Conservation (phyloP, 2,888 invertebrate genomes). For the Mystacides longicornis region DNA sequence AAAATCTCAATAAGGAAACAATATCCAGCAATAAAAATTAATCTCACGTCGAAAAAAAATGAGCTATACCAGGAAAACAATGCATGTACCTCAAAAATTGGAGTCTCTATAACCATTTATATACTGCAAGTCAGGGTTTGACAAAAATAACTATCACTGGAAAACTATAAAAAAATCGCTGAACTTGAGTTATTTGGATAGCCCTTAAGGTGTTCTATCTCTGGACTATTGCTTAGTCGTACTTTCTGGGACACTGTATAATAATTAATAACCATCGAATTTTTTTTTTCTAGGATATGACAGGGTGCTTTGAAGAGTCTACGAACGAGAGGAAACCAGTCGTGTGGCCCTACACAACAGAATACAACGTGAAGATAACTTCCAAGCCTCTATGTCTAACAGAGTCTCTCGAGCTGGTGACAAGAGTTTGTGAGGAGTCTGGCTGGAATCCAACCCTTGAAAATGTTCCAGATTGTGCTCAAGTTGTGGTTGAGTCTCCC, state of each 20-base stretch:
- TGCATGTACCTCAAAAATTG: no score
- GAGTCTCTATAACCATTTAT: no score
- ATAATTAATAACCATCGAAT: neutral
- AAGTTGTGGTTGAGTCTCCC: slow-evolving; percentile 32
- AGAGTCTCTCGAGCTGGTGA: slow-evolving; percentile 31
- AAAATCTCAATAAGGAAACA: no score
- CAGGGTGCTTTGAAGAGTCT: slow-evolving; percentile 37
- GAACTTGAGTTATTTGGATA: no score
- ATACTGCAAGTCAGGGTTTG: no score
- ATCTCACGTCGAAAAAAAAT: no score
- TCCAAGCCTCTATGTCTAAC: slow-evolving; percentile 38
- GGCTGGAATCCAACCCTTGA: slow-evolving; percentile 34
- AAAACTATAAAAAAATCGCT: no score
- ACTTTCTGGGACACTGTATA: neutral
- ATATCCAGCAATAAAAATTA: no score
- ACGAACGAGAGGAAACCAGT: slow-evolving; percentile 34
- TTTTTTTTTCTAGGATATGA: slow-evolving; percentile 5
- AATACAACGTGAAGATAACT: slow-evolving; percentile 31
- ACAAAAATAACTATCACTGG: no score
- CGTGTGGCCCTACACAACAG: slow-evolving; percentile 33
- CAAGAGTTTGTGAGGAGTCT: slow-evolving; percentile 31
- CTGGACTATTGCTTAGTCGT: no score
- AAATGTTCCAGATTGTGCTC: slow-evolving; percentile 33
- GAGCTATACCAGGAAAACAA: no score
- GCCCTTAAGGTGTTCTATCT: no score